Conservation (phyloP, 2,797 vertebrate genomes). For the Cossypha heuglini region DNA sequence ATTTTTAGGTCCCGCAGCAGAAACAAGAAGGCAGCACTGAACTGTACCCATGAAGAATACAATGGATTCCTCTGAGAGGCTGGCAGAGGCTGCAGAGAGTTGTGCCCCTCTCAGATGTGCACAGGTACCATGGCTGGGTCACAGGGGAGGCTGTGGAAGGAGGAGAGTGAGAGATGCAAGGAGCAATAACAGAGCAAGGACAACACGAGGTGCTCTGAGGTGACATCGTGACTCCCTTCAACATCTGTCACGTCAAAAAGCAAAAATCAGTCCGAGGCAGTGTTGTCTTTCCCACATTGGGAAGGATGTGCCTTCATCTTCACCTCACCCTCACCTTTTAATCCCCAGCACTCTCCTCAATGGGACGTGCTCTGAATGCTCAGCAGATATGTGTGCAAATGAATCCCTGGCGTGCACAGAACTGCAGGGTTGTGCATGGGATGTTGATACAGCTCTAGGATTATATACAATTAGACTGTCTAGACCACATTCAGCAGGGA, state of each 20-base stretch:
- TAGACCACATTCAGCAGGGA: constrained; percentile 9
- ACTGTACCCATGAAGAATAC: background rate
- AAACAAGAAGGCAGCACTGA: background rate
- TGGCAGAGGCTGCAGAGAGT: accelerated
- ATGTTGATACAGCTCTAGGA: background rate
- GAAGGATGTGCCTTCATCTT: background rate
- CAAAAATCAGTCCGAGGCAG: background rate
- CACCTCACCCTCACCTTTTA: background rate
- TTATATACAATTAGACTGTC: constrained; percentile 18
- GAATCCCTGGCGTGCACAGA: background rate
- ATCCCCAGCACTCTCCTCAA: background rate
- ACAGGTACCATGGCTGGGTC: background rate
- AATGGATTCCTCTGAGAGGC: background rate
- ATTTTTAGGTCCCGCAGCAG: background rate
- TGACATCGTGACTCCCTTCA: accelerated
- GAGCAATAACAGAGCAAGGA: background rate
- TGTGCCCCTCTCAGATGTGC: background rate
- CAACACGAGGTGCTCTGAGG: background rate
- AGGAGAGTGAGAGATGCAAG: background rate
- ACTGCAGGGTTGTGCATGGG: background rate
- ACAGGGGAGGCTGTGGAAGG: accelerated
- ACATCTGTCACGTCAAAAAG: accelerated
- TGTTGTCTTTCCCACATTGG: background rate
- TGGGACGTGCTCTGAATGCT: background rate
- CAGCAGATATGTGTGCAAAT: background rate